Evolutionary conservation across 2,113 vertebrate species (phyloP), one percentile per base, ranked within the genome.

Genomic region (Myiagra hebetior): DNA sequence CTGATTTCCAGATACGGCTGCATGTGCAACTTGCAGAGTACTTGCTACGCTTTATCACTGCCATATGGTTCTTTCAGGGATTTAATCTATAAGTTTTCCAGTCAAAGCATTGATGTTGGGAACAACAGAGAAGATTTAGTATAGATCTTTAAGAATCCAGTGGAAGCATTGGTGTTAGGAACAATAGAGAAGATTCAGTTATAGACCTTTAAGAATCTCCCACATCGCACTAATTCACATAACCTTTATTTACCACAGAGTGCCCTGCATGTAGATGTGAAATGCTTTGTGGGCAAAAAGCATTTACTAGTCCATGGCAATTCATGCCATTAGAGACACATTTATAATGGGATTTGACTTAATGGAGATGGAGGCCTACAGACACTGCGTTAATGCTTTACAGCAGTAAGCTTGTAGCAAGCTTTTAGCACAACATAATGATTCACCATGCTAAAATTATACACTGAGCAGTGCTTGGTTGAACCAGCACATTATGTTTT

Each of bases 381-480:
- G 78, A 85, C 55, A 41, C 47, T 11, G 26, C 4, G 35, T 50
- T 89, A 95, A 91, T 77, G 81, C 63, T 93, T 92, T 73, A 84
- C 52, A 91, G 77, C 67, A 87, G 56, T 35, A 35, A 82, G 73
- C 87, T 79, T 83, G 86, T 83, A 83, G 79, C 85, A 79, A 91
- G 92, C 86, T 95, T 92, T 95, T 91, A 92, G 90, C 85, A 93
- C 68, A 87, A 89, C 57, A 89, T 72, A 93, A 90, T 92, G 88
- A 97, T 87, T 92, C 84, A 91, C 57, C 52, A 78, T 33, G 59
- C 86, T 95, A 94, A 95, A 96, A 96, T 95, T 95, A 92, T 31
- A 85, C 70, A 62, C 39, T 42, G 63, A 94, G 63, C 52, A 80
- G 70, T 5, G 10, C 91, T 87, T 60, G 89, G 53, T 91, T 88